Percentiles rank a stretch among this genome's conserved stretches.
phyloP scores from a whole-genome alignment of 2,888 invertebrate species.

The Zygaena filipendulae region DNA sequence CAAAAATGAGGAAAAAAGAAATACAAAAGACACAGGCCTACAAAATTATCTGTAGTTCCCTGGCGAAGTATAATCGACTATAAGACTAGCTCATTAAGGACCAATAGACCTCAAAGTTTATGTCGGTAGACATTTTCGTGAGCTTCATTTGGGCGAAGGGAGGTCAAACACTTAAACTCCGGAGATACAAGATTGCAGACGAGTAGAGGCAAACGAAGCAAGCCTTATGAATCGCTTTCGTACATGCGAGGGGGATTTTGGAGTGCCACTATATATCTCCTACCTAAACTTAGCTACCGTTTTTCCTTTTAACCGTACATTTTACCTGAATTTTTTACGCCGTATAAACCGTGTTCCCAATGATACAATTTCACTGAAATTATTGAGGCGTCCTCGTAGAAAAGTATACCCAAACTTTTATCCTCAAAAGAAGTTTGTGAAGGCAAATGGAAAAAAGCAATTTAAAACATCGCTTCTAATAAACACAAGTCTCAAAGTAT shows the following conservation, averaged over 20 bases:
- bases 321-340: background rate
- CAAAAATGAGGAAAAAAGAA: conserved; percentile 51
- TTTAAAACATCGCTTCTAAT: too few relatives aligned
- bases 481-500: too few relatives aligned
- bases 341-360: too few relatives aligned
- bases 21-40: conserved; percentile 56
- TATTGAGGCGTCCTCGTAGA: too few relatives aligned
- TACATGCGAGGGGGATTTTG: conserved; percentile 42
- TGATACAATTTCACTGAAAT: too few relatives aligned
- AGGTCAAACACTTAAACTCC: conserved; percentile 60
- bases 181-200: conserved; percentile 60
- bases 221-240: conserved; percentile 52
- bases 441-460: too few relatives aligned
- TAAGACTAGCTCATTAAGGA: conserved; percentile 25
- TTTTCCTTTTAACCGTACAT: background rate
- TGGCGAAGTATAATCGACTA: conserved; percentile 26
- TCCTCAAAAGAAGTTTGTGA: too few relatives aligned
- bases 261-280: conserved; percentile 31
- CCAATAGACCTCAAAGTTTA: conserved; percentile 23
- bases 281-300: background rate
- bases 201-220: conserved; percentile 57
- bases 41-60: conserved; percentile 18
- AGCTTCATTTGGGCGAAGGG: conserved; percentile 58
- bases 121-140: conserved; percentile 42
- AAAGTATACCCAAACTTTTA: too few relatives aligned